Conservation (phyloP, 2,888 invertebrate species). For the Amphipoea lucens region DNA sequence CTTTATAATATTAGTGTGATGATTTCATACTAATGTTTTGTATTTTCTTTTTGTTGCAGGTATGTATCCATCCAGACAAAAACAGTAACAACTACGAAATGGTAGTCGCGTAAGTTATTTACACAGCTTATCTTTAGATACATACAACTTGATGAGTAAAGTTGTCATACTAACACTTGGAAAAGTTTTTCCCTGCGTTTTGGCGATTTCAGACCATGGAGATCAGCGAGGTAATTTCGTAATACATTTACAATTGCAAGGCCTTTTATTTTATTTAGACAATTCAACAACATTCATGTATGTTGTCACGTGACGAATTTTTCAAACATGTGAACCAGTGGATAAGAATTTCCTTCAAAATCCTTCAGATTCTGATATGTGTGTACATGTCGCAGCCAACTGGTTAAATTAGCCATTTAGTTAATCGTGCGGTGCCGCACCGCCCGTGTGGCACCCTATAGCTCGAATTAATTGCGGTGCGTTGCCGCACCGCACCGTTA, state of each 20-base stretch:
- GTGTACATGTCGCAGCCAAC: background rate
- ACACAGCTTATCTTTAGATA: background rate
- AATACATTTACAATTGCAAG: background rate
- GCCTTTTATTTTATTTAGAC: background rate
- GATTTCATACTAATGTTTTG: background rate
- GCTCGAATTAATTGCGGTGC: no score
- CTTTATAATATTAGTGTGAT: no score
- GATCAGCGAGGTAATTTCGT: background rate
- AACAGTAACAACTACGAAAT: background rate
- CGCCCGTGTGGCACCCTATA: no score
- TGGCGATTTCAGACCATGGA: background rate
- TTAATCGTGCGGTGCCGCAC: no score
- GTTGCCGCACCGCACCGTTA: no score
- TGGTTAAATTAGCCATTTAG: no score
- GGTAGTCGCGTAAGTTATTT: background rate
- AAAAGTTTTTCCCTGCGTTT: background rate
- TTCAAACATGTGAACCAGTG: background rate
- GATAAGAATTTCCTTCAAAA: background rate
- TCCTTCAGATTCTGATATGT: background rate
- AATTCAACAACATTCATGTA: background rate
- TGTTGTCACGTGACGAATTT: background rate
- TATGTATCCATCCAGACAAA: conserved; percentile 16
- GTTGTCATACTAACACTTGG: background rate
- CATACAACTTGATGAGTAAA: background rate
- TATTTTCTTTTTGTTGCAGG: conserved; percentile 43